Conservation (phyloP, 1,140 invertebrate species). For the Homalodisca vitripennis region DNA sequence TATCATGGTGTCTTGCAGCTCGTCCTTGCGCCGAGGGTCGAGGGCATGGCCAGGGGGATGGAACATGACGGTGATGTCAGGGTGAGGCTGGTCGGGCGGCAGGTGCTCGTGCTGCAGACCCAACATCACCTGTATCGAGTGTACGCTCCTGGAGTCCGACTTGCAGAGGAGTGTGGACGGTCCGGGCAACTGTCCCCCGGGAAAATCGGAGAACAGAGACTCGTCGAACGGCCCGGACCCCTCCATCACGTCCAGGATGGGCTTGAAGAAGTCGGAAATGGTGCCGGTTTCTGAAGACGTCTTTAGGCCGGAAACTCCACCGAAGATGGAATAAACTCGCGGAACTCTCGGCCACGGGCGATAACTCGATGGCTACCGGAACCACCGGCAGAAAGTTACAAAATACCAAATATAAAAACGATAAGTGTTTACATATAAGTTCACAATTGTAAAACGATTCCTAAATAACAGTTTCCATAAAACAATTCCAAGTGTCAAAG, state of each 20-base stretch:
- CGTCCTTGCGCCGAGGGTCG: conserved; percentile 48
- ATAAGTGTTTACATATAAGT: too few species aligned
- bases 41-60: conserved; percentile 49
- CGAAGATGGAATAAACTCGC: too few species aligned
- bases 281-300: conserved; percentile 25
- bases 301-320: too few species aligned
- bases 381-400: too few species aligned
- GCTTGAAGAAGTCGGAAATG: conserved; percentile 20
- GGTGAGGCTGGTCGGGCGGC: conserved; percentile 51
- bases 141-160: conserved; percentile 51
- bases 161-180: conserved; percentile 47
- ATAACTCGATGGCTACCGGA: too few species aligned
- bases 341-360: too few species aligned
- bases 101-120: conserved; percentile 45
- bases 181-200: conserved; percentile 49
- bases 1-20: conserved; percentile 51
- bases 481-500: too few species aligned
- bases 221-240: conserved; percentile 70
- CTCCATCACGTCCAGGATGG: conserved; percentile 55
- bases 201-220: conserved; percentile 71
- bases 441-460: too few species aligned
- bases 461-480: too few species aligned
- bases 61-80: conserved; percentile 54
- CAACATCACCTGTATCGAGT: conserved; percentile 58
- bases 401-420: too few species aligned